Conservation (phyloP, 2,113 vertebrate species). For the Takifugu bimaculatus region DNA sequence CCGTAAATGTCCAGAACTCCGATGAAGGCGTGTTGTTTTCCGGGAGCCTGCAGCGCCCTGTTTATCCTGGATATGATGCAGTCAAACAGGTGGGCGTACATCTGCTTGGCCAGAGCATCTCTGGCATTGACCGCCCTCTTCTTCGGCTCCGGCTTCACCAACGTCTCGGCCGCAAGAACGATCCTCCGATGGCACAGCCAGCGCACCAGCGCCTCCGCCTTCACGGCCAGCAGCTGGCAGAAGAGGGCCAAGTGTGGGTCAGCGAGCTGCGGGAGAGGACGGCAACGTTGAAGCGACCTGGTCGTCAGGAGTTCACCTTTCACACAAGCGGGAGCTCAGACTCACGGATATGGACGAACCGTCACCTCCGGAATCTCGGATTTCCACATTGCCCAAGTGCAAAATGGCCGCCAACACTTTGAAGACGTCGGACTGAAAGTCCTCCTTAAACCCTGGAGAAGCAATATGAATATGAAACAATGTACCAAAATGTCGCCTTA, state of each 20-base stretch:
- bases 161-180: conserved; percentile 80
- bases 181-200: conserved; percentile 91
- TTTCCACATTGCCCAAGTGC: conserved; percentile 89
- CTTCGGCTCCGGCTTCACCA: conserved; percentile 84
- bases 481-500: too few species aligned
- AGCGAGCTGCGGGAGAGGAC: conserved; percentile 61
- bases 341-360: conserved; percentile 85
- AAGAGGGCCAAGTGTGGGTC: conserved; percentile 83
- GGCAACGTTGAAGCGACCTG: neutral
- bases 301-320: neutral
- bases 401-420: conserved; percentile 88
- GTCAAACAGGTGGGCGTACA: conserved; percentile 91
- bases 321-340: neutral
- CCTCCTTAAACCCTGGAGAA: conserved; percentile 82
- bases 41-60: conserved; percentile 81
- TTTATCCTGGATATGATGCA: conserved; percentile 89
- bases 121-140: conserved; percentile 82
- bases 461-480: neutral
- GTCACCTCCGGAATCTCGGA: conserved; percentile 77
- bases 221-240: conserved; percentile 83
- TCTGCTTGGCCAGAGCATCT: conserved; percentile 92
- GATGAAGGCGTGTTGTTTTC: conserved; percentile 89
- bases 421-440: conserved; percentile 88
- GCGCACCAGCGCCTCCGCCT: conserved; percentile 61
- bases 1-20: conserved; percentile 98